Evolutionary conservation across 2,888 invertebrate species (phyloP).

Genomic region (Nomada flava): DNA sequence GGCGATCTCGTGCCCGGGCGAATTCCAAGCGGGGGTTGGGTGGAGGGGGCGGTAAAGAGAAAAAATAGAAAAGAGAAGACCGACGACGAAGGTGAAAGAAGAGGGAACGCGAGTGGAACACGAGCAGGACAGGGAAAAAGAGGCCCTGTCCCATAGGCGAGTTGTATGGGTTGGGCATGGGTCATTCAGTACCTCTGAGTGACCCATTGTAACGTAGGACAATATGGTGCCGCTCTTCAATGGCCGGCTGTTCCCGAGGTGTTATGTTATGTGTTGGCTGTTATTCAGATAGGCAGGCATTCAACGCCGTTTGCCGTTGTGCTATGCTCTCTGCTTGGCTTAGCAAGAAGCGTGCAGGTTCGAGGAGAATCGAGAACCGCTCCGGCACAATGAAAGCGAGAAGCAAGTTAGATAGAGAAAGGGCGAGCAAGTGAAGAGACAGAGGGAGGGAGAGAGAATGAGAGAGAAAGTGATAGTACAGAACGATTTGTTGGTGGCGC

Average conservation of each 20-base stretch:
- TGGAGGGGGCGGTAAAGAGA: slow-evolving; percentile 12
- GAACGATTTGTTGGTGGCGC: slow-evolving; percentile 61
- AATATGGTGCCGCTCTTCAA: slow-evolving; percentile 79
- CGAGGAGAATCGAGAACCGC: slow-evolving; percentile 63
- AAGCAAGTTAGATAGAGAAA: neutral
- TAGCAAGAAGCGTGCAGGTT: slow-evolving; percentile 66
- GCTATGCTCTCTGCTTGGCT: slow-evolving; percentile 38
- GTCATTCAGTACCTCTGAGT: slow-evolving; percentile 79
- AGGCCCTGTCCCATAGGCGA: slow-evolving; percentile 71
- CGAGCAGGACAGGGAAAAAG: slow-evolving; percentile 69
- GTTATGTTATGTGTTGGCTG: slow-evolving; percentile 81
- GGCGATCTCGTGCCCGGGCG: slow-evolving; percentile 50
- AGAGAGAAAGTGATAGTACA: neutral
- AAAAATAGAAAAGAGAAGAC: slow-evolving; percentile 25
- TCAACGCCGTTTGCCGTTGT: slow-evolving; percentile 70
- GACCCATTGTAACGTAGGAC: slow-evolving; percentile 81
- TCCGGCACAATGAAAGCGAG: slow-evolving; percentile 47
- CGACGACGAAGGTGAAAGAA: slow-evolving; percentile 27
- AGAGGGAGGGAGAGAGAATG: slow-evolving; percentile 6
- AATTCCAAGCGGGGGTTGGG: slow-evolving; percentile 38
- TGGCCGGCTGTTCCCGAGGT: slow-evolving; percentile 79
- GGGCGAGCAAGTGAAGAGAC: neutral
- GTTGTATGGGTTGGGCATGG: slow-evolving; percentile 74
- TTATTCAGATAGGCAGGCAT: slow-evolving; percentile 77
- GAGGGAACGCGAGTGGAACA: slow-evolving; percentile 51